These are phyloP conservation scores for Rotaria socialis DNA, from an alignment of 2,888 invertebrate genomes.

Conservation along the genomic window DNA sequence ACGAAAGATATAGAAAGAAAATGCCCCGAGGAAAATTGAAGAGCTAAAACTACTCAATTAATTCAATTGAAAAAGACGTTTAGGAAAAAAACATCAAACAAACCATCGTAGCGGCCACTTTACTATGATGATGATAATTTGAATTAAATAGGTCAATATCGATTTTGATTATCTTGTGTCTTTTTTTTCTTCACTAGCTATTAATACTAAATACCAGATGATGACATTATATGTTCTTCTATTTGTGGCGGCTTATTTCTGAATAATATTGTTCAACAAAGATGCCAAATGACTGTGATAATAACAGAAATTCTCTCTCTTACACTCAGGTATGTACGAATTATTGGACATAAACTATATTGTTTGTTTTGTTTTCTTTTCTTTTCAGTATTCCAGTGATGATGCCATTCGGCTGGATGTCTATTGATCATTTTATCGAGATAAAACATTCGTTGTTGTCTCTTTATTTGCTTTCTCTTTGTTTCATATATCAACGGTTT, in stretches of 20 bases:
- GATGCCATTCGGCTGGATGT: background rate
- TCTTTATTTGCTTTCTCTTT: background rate
- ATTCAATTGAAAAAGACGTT: conserved; percentile 18
- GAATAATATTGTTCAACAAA: background rate
- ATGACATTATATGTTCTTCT: conserved; percentile 15
- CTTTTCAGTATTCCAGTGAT: background rate
- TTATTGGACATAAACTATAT: background rate
- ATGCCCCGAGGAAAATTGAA: background rate
- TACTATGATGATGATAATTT: conserved; percentile 17
- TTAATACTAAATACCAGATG: conserved; percentile 18
- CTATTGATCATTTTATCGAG: background rate
- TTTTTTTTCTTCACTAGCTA: background rate
- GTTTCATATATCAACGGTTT: background rate
- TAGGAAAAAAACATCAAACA: conserved; percentile 17
- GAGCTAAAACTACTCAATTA: conserved; percentile 18
- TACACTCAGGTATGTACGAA: background rate
- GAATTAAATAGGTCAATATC: conserved; percentile 13
- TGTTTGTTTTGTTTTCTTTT: background rate
- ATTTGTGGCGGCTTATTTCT: background rate
- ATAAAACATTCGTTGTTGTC: background rate
- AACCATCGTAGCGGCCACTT: background rate
- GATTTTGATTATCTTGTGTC: conserved; percentile 1
- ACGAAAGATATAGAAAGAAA: conserved; percentile 11
- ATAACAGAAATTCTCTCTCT: background rate
- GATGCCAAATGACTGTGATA: conserved; percentile 2